Conservation (phyloP, 2,113 vertebrate species). For the Melanerpes formicivorus region DNA sequence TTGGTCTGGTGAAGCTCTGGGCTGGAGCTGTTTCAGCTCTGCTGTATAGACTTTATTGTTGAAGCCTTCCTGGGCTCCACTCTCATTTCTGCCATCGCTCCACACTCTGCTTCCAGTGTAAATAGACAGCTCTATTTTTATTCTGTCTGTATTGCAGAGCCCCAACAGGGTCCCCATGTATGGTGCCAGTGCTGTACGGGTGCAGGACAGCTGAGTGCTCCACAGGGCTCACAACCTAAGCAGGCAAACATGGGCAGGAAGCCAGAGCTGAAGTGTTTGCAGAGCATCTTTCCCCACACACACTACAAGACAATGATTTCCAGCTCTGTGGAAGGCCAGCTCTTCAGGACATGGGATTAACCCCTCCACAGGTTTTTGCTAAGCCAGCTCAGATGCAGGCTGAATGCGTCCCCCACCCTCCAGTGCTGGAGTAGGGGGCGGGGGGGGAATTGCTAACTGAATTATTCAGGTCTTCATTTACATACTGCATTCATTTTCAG, state of each 20-base stretch:
- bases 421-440: neutral
- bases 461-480: conserved; percentile 42
- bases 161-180: fast-evolving
- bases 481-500: neutral
- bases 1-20: neutral
- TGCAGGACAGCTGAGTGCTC: neutral
- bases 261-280: neutral
- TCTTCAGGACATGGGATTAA: neutral
- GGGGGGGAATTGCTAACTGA: neutral
- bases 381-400: fast-evolving
- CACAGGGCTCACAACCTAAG: fast-evolving
- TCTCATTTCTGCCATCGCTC: neutral
- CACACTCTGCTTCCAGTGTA: neutral
- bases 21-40: neutral
- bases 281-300: neutral
- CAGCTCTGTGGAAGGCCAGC: neutral
- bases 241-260: neutral
- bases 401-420: neutral
- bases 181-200: fast-evolving
- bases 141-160: neutral
- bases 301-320: neutral
- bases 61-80: neutral
- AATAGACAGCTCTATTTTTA: neutral
- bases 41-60: fast-evolving
- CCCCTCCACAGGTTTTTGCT: neutral